Evolutionary conservation across 2,888 invertebrate genomes (phyloP).

Genomic region (Spodoptera picta): DNA sequence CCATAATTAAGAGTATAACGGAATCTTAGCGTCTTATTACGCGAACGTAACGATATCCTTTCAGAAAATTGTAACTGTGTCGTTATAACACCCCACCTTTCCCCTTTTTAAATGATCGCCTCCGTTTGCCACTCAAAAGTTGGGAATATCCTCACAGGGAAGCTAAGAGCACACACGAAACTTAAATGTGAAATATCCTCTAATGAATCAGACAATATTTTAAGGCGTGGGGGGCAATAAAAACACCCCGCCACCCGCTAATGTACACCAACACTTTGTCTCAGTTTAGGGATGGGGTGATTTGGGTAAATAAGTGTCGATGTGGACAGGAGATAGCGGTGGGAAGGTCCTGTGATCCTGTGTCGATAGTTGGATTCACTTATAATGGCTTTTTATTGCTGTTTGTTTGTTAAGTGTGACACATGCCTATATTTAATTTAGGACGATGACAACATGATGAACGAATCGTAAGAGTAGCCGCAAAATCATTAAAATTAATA

Average conservation of each 20-base stretch:
- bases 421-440: background rate
- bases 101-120: constrained; percentile 80
- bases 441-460: too few species aligned
- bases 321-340: constrained; percentile 71
- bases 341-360: constrained; percentile 32
- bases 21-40: constrained; percentile 89
- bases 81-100: constrained; percentile 73
- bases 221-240: constrained; percentile 87
- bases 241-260: constrained; percentile 81
- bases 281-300: constrained; percentile 81
- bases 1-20: constrained; percentile 88
- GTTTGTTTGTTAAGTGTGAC: background rate
- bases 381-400: background rate
- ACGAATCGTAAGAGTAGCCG: too few species aligned
- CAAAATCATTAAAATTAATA: too few species aligned
- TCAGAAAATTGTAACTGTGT: constrained; percentile 87
- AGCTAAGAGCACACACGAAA: constrained; percentile 83
- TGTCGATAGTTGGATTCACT: constrained; percentile 51
- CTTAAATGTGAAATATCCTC: constrained; percentile 88
- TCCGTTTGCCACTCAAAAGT: constrained; percentile 76
- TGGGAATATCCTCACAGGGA: constrained; percentile 73
- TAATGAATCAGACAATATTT: constrained; percentile 89
- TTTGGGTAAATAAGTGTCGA: constrained; percentile 84
- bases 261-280: constrained; percentile 87
- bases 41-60: constrained; percentile 87